A percentile compares a stretch with the other conserved stretches of the same genome.
These are phyloP conservation scores for Willisornis vidua DNA, from an alignment of 2,113 vertebrate genomes.

Conservation along the genomic window DNA sequence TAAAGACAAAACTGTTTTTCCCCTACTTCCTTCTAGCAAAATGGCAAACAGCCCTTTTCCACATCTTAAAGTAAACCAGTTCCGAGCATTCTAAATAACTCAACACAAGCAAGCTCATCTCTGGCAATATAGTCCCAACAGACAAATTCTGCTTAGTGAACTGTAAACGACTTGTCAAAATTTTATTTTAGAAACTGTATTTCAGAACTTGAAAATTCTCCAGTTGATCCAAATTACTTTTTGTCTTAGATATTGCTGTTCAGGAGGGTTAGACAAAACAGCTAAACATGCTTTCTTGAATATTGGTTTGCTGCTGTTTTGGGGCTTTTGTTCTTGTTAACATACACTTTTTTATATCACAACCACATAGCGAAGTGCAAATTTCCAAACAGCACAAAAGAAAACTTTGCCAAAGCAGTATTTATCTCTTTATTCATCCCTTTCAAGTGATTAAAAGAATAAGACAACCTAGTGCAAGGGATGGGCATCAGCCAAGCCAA, in stretches of 20 bases:
- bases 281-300: neutral
- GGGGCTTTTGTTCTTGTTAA: neutral
- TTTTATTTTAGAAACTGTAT: slow-evolving; percentile 15
- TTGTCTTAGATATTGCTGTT: neutral
- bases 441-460: neutral
- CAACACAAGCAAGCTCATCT: neutral
- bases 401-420: neutral
- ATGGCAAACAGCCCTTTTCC: neutral
- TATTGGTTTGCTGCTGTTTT: neutral
- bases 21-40: neutral
- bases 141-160: neutral
- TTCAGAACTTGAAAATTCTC: neutral
- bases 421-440: neutral
- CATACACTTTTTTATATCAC: neutral
- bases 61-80: neutral
- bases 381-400: neutral
- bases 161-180: neutral
- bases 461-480: neutral
- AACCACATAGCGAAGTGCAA: neutral
- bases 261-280: neutral
- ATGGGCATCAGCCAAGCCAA: neutral
- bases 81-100: slow-evolving; percentile 7
- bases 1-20: neutral
- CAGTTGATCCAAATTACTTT: neutral
- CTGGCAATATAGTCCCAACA: neutral